These are phyloP conservation scores for zebrafish (Danio rerio) DNA, from an alignment of 2,113 vertebrate species.

Conservation along the genomic window DNA sequence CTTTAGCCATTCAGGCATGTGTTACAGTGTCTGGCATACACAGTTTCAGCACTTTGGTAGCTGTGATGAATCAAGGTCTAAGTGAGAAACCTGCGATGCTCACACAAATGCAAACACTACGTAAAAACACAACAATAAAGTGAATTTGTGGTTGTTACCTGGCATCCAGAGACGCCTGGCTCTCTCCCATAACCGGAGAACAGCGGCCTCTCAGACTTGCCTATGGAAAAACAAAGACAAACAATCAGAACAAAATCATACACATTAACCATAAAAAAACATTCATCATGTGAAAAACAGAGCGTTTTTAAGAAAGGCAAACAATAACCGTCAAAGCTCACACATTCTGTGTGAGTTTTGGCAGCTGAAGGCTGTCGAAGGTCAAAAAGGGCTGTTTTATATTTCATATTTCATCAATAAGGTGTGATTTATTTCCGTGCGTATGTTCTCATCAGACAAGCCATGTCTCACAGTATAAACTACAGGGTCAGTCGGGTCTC, in stretches of 20 bases:
- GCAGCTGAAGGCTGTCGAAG: neutral
- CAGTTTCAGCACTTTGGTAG: constrained; percentile 11
- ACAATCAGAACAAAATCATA: constrained; percentile 41
- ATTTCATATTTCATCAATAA: constrained; percentile 2
- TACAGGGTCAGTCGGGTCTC: constrained; percentile 5
- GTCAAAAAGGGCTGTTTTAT: constrained; percentile 1
- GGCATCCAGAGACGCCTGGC: constrained; percentile 85
- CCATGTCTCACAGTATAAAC: neutral
- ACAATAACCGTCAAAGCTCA: constrained; percentile 22
- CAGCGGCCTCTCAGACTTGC: constrained; percentile 88
- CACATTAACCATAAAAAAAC: neutral
- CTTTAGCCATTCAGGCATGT: neutral
- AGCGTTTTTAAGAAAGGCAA: neutral
- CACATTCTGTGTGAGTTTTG: constrained; percentile 8
- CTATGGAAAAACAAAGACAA: constrained; percentile 70
- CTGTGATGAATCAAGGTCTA: constrained; percentile 15
- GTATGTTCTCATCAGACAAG: neutral
- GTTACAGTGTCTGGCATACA: neutral
- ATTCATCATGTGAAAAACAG: constrained; percentile 10
- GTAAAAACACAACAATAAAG: constrained; percentile 19
- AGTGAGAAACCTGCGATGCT: constrained; percentile 9
- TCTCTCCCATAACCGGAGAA: constrained; percentile 89
- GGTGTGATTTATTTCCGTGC: constrained; percentile 12
- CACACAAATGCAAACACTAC: neutral
- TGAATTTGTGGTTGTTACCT: constrained; percentile 77